Conservation (phyloP, 2,113 vertebrate genomes). For the Oryzias woworae region DNA sequence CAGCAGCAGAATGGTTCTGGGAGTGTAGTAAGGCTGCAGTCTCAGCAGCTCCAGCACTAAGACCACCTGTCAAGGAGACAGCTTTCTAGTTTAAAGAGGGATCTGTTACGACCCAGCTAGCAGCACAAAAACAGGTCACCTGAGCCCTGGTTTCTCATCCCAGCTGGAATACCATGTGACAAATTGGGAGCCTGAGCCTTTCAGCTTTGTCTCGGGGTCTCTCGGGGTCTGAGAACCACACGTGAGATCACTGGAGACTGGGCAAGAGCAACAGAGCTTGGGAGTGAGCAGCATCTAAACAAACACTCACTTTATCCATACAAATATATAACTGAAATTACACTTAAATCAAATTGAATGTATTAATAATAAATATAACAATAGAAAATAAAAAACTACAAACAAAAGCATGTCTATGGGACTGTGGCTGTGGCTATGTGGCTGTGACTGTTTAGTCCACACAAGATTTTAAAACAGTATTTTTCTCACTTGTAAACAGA, state of each 20-base stretch:
- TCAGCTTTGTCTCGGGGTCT: conserved; percentile 51
- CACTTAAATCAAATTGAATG: conserved; percentile 25
- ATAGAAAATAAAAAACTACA: not conserved
- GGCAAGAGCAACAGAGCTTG: conserved; percentile 21
- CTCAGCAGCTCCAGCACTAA: conserved; percentile 26
- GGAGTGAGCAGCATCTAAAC: conserved; percentile 19
- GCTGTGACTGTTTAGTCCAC: not conserved
- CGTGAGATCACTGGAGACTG: conserved; percentile 45
- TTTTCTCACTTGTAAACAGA: conserved; percentile 24
- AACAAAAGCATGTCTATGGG: conserved; percentile 2
- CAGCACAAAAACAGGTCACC: conserved; percentile 73
- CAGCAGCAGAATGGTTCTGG: conserved; percentile 24
- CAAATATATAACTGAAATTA: conserved; percentile 30
- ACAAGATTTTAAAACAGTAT: no score
- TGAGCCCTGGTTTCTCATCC: conserved; percentile 61
- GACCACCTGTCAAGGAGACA: conserved; percentile 67
- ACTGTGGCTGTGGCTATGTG: conserved; percentile 21
- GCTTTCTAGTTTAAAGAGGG: conserved; percentile 57
- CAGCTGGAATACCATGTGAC: conserved; percentile 64
- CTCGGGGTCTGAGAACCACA: conserved; percentile 51
- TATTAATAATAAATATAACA: conserved; percentile 16
- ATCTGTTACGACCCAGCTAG: conserved; percentile 66
- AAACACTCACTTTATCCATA: conserved; percentile 18
- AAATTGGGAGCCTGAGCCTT: conserved; percentile 29
- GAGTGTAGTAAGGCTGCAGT: conserved; percentile 24